phyloP scores from a whole-genome alignment of 1,140 invertebrate genomes.

The Tetramorium parvispinum region DNA sequence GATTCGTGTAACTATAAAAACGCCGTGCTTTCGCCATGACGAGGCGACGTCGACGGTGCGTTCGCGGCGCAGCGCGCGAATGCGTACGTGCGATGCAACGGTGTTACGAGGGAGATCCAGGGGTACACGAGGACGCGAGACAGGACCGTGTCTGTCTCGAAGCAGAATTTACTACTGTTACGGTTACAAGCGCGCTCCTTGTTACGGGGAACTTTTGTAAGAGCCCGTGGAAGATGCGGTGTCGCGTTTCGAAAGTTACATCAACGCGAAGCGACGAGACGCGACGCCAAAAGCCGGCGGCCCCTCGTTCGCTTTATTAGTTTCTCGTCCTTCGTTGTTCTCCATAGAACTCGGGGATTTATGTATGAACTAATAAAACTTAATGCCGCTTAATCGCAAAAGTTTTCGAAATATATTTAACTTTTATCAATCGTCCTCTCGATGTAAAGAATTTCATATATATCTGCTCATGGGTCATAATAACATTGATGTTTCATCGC shows the following conservation, averaged over 20 bases:
- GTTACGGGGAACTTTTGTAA: slow-evolving; percentile 58
- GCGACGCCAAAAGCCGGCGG: slow-evolving; percentile 24
- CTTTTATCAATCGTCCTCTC: background rate
- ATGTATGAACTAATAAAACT: background rate
- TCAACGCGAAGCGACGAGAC: slow-evolving; percentile 18
- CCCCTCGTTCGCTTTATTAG: slow-evolving; percentile 37
- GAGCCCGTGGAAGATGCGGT: slow-evolving; percentile 54
- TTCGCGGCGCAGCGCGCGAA: background rate
- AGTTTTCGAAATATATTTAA: background rate
- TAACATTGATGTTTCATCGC: background rate
- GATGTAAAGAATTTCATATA: background rate
- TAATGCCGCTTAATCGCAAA: background rate
- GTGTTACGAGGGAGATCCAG: background rate
- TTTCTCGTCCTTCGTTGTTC: slow-evolving; percentile 33
- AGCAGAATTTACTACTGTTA: slow-evolving; percentile 62
- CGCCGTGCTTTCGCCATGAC: slow-evolving; percentile 30
- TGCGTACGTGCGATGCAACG: slow-evolving; percentile 2
- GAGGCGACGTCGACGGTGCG: background rate
- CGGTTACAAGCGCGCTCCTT: slow-evolving; percentile 56
- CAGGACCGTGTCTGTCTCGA: slow-evolving; percentile 56
- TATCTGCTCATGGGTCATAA: background rate
- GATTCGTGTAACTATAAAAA: slow-evolving; percentile 62
- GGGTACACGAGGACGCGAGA: slow-evolving; percentile 41
- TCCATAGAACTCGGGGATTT: background rate
- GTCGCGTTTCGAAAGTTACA: slow-evolving; percentile 55